These are phyloP conservation scores for Epirrhoe alternata DNA, from an alignment of 2,888 invertebrate species.

Conservation along the genomic window DNA sequence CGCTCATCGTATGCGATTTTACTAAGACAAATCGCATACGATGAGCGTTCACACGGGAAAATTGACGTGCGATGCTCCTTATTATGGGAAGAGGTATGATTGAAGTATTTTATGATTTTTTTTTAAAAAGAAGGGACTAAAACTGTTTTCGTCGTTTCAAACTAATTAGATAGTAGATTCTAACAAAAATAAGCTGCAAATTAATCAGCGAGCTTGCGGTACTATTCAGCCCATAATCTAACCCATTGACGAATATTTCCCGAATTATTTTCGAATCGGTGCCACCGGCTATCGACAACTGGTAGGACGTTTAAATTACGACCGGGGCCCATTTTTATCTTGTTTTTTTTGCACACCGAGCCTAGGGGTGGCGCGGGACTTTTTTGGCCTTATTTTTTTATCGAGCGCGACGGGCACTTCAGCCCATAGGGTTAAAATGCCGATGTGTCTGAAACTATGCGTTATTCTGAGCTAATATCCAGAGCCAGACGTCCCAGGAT, in stretches of 20 bases:
- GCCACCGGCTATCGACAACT: slow-evolving; percentile 74
- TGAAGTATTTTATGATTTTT: no score
- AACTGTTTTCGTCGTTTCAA: neutral
- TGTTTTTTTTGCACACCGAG: slow-evolving; percentile 73
- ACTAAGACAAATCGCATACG: no score
- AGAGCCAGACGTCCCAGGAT: neutral
- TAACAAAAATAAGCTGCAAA: neutral
- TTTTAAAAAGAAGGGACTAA: no score
- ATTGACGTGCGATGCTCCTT: no score
- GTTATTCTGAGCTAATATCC: slow-evolving; percentile 11
- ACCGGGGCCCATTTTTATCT: slow-evolving; percentile 76
- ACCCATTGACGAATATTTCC: slow-evolving; percentile 27
- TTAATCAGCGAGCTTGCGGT: slow-evolving; percentile 22
- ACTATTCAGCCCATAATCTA: slow-evolving; percentile 20
- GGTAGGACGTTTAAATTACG: slow-evolving; percentile 82
- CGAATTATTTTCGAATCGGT: slow-evolving; percentile 36
- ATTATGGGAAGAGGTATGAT: no score
- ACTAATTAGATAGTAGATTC: neutral
- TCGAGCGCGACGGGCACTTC: slow-evolving; percentile 68
- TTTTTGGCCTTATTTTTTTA: slow-evolving; percentile 69
- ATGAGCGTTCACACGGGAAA: no score
- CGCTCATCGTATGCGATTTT: no score
- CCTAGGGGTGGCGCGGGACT: slow-evolving; percentile 76
- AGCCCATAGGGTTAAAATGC: slow-evolving; percentile 70
- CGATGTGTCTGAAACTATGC: slow-evolving; percentile 58